Percentiles rank a stretch among this genome's conserved stretches.
phyloP scores from a whole-genome alignment of 2,113 vertebrate species.

The Callospermophilus lateralis region DNA sequence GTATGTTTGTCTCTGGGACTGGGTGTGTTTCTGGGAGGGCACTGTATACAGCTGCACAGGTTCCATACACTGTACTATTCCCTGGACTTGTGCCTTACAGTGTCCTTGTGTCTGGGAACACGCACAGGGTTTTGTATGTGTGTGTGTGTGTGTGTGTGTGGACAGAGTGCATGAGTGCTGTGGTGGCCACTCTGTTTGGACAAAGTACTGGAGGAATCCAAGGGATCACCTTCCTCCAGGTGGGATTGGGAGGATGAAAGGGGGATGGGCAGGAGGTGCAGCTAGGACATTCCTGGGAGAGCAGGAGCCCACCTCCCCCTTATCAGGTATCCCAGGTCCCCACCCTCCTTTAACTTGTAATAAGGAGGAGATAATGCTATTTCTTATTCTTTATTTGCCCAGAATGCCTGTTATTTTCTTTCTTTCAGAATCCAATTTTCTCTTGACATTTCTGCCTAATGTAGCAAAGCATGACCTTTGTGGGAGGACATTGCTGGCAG shows the following conservation, averaged over 20 bases:
- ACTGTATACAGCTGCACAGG: neutral
- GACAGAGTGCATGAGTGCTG: neutral
- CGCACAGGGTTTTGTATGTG: neutral
- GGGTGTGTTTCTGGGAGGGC: neutral
- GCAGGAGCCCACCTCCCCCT: neutral
- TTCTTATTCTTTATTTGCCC: constrained; percentile 92
- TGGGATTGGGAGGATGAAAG: constrained; percentile 17
- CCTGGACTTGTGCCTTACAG: neutral
- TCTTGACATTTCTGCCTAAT: constrained; percentile 94
- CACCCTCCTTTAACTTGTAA: constrained; percentile 79
- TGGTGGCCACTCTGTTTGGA: neutral
- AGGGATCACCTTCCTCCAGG: neutral
- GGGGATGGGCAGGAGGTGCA: rapidly evolving
- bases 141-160: neutral
- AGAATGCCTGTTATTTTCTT: constrained; percentile 92
- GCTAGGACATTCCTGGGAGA: neutral
- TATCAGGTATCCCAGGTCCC: neutral
- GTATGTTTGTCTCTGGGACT: neutral
- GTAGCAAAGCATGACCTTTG: constrained; percentile 95
- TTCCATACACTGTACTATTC: rapidly evolving
- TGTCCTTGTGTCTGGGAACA: neutral
- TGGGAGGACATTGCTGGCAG: constrained; percentile 88
- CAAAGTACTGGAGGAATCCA: neutral
- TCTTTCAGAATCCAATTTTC: constrained; percentile 94
- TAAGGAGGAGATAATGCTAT: constrained; percentile 85